Evolutionary conservation across 1,140 invertebrate species (phyloP).

Genomic region (Dreissena polymorpha): DNA sequence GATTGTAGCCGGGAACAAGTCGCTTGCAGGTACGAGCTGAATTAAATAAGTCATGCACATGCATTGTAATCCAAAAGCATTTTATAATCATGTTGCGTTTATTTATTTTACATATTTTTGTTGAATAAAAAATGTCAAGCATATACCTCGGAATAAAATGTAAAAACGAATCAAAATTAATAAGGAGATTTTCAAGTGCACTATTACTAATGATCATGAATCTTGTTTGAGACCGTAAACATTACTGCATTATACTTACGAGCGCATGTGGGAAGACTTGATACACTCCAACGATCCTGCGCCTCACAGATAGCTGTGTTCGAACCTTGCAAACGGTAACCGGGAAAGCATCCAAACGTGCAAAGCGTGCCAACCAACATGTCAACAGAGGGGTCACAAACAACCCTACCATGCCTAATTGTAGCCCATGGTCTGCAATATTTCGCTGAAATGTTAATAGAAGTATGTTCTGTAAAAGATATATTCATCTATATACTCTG

Average conservation of each 20-base stretch:
- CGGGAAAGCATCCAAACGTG: conserved; percentile 22
- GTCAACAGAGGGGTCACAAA: conserved; percentile 7
- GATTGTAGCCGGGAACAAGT: too few relatives aligned
- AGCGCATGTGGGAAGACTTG: not conserved
- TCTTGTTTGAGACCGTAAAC: too few relatives aligned
- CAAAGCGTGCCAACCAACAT: conserved; percentile 19
- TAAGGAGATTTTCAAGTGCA: not conserved
- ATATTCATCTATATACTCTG: not conserved
- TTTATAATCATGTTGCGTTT: not conserved
- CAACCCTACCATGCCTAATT: conserved; percentile 1
- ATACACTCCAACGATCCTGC: not conserved
- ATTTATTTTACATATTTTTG: not conserved
- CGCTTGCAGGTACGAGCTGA: not conserved
- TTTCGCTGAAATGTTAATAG: not conserved
- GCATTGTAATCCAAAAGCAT: not conserved
- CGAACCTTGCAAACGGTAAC: conserved; percentile 6
- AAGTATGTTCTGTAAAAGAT: too few relatives aligned
- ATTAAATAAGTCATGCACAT: too few relatives aligned
- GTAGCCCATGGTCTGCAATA: not conserved
- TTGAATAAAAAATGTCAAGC: not conserved
- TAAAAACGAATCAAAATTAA: not conserved
- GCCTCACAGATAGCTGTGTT: not conserved
- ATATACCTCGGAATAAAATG: not conserved
- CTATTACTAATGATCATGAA: not conserved
- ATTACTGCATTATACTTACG: not conserved